Evolutionary conservation across 2,797 vertebrate genomes (phyloP).

Genomic region (Cichlasoma orientale): DNA sequence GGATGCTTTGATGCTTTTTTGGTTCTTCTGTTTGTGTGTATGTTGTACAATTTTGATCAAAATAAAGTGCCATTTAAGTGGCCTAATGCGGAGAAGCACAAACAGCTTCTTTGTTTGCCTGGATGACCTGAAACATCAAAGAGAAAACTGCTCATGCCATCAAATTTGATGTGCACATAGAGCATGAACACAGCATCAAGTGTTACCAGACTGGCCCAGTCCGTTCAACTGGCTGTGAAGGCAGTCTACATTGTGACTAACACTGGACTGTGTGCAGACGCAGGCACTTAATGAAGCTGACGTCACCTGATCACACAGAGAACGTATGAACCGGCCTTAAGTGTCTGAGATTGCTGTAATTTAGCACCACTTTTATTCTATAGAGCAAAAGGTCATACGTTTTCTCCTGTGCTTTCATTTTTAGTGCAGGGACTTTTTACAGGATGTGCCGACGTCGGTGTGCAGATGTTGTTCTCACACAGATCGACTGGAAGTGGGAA

Average conservation of each 20-base stretch:
- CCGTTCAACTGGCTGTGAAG: neutral
- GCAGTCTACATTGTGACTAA: neutral
- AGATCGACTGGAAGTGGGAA: neutral
- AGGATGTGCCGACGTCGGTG: too few species aligned
- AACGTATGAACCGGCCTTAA: neutral
- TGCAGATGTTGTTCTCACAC: rapidly evolving
- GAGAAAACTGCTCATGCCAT: neutral
- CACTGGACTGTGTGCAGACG: neutral
- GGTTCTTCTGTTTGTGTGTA: neutral
- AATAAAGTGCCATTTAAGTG: neutral
- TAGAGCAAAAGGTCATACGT: rapidly evolving
- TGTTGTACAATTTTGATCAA: neutral
- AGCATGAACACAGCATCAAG: rapidly evolving
- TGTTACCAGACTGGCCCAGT: too few species aligned
- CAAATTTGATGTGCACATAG: rapidly evolving
- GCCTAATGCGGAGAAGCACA: neutral
- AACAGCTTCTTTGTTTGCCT: neutral
- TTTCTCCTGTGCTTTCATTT: neutral
- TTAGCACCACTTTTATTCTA: rapidly evolving
- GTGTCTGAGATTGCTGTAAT: neutral
- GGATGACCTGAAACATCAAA: rapidly evolving
- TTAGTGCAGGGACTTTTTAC: neutral
- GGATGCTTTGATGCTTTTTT: neutral
- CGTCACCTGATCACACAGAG: neutral
- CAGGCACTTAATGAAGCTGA: neutral